phyloP scores from a whole-genome alignment of 2,113 vertebrate species.

The Varanus salvator region DNA sequence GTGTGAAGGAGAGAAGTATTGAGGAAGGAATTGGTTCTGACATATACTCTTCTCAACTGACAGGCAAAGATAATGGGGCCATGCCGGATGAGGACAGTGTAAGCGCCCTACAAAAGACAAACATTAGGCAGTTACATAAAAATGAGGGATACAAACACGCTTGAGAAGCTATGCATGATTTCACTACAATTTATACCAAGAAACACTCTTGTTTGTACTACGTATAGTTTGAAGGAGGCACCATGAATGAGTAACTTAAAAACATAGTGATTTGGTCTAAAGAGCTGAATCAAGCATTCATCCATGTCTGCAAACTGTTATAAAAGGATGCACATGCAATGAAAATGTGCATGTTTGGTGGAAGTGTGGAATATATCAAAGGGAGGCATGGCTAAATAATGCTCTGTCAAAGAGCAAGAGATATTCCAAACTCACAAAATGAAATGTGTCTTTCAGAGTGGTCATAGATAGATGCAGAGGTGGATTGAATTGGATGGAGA shows the following conservation, averaged over 20 bases:
- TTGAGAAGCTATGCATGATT: constrained; percentile 54
- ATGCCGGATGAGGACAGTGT: neutral
- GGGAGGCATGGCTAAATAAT: neutral
- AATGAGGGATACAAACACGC: constrained; percentile 63
- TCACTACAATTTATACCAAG: constrained; percentile 62
- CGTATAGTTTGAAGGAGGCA: constrained; percentile 33
- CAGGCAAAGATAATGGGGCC: neutral
- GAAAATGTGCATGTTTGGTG: neutral
- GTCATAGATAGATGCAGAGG: too few species aligned
- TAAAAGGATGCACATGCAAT: neutral
- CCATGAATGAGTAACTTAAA: constrained; percentile 16
- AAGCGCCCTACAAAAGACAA: constrained; percentile 53
- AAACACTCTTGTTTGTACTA: constrained; percentile 47
- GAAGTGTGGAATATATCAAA: neutral
- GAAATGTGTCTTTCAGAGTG: neutral
- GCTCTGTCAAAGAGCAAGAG: neutral
- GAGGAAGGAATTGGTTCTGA: neutral
- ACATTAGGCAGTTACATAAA: constrained; percentile 66
- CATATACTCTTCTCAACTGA: neutral
- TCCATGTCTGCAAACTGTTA: neutral
- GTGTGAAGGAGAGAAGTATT: neutral
- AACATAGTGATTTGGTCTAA: neutral
- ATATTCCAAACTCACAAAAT: neutral
- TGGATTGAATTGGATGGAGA: too few species aligned
- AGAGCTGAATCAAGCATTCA: constrained; percentile 32